Percentiles rank a stretch among this genome's conserved stretches.
phyloP scores from a whole-genome alignment of 2,888 invertebrate species.

The Sycophila texana region DNA sequence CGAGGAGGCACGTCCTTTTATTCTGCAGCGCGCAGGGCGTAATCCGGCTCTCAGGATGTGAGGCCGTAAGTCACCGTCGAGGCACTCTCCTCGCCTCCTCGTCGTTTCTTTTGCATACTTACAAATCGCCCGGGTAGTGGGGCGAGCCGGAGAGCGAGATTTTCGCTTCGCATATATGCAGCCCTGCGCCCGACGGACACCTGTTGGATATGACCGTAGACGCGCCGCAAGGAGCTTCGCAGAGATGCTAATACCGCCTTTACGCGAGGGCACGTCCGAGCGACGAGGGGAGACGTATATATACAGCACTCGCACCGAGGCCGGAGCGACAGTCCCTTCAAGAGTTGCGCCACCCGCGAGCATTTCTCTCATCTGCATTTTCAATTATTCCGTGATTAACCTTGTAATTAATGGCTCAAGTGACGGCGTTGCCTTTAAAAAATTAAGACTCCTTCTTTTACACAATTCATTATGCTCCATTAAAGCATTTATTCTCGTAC shows the following conservation, averaged over 20 bases:
- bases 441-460: not conserved
- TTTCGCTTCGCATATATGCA: slow-evolving; percentile 23
- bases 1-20: not conserved
- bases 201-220: slow-evolving; percentile 42
- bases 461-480: too few relatives aligned
- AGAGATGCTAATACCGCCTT: slow-evolving; percentile 46
- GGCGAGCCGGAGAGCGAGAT: slow-evolving; percentile 9
- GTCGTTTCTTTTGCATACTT: slow-evolving; percentile 1
- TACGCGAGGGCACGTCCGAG: slow-evolving; percentile 36
- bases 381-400: slow-evolving; percentile 11
- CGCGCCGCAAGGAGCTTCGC: slow-evolving; percentile 27
- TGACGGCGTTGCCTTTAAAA: not conserved
- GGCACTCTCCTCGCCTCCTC: slow-evolving; percentile 6
- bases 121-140: slow-evolving; percentile 14
- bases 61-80: not conserved
- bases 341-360: slow-evolving; percentile 1
- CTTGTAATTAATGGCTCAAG: not conserved
- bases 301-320: too few relatives aligned
- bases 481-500: too few relatives aligned
- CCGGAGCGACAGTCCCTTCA: slow-evolving; percentile 26
- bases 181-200: slow-evolving; percentile 34
- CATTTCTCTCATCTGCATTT: slow-evolving; percentile 3
- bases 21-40: slow-evolving; percentile 3
- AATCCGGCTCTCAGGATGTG: slow-evolving; percentile 3
- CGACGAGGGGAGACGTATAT: slow-evolving; percentile 8